phyloP scores from a whole-genome alignment of 23 tunicate genomes.

The Trididemnum miniatum region DNA sequence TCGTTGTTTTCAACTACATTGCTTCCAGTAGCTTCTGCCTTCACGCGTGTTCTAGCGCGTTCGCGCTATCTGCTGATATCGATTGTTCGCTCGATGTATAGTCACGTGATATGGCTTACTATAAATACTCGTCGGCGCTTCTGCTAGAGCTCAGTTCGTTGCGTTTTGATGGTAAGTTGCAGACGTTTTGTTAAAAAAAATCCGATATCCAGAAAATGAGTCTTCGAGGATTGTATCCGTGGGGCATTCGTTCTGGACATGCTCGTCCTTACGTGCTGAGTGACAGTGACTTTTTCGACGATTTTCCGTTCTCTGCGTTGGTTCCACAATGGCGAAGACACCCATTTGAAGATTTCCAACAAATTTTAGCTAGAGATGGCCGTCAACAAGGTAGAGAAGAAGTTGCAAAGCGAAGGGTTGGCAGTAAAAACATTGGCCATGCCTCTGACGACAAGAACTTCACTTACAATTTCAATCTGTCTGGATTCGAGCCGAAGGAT shows the following conservation, averaged over 20 bases:
- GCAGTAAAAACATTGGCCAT: background rate
- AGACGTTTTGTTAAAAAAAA: too few species aligned
- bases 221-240: constrained; percentile 6
- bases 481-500: constrained; percentile 19
- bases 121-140: too few species aligned
- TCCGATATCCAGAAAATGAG: constrained; percentile 20
- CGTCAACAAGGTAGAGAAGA: background rate
- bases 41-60: too few species aligned
- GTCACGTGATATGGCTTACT: too few species aligned
- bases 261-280: background rate
- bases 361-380: background rate
- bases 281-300: background rate
- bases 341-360: constrained; percentile 6
- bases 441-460: constrained; percentile 29
- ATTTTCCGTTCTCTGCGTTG: constrained; percentile 16
- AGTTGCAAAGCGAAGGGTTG: background rate
- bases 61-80: too few species aligned
- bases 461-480: constrained; percentile 30
- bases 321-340: constrained; percentile 10
- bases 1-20: too few species aligned
- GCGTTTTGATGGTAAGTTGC: too few species aligned
- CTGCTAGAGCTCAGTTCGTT: too few species aligned
- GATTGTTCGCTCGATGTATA: too few species aligned
- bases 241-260: background rate
- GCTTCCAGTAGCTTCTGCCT: too few species aligned